phyloP scores from a whole-genome alignment of 2,797 vertebrate genomes.

The Numenius phaeopus region DNA sequence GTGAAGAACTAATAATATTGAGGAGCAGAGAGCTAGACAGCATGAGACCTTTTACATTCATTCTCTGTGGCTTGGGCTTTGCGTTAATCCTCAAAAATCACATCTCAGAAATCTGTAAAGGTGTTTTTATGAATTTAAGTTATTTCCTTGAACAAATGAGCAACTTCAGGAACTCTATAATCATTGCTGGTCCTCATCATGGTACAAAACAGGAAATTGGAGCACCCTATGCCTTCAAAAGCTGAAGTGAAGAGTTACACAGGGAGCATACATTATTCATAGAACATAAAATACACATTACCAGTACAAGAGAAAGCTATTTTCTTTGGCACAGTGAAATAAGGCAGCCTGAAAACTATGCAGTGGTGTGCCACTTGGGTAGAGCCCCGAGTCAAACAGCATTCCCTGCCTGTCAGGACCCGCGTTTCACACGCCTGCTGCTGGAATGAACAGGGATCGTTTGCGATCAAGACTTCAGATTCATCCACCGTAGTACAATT shows the following conservation, averaged over 20 bases:
- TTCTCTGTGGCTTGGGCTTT: background rate
- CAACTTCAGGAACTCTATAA: background rate
- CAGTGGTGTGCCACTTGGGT: background rate
- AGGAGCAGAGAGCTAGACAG: background rate
- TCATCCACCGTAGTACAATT: background rate
- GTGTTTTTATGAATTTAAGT: background rate
- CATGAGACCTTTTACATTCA: background rate
- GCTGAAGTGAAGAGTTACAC: background rate
- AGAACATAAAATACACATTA: constrained; percentile 45
- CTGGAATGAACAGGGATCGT: background rate
- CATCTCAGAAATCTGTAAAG: background rate
- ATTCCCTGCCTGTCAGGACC: background rate
- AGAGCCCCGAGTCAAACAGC: background rate
- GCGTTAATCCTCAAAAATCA: background rate
- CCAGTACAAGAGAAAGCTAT: constrained; percentile 32
- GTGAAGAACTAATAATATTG: background rate
- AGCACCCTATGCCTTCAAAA: background rate
- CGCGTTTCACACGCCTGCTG: accelerated
- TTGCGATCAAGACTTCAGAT: background rate
- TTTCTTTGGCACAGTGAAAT: constrained; percentile 17
- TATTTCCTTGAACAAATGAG: background rate
- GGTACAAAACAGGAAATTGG: background rate
- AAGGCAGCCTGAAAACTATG: constrained; percentile 1
- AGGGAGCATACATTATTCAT: constrained; percentile 49
- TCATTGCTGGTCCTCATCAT: background rate